Conservation (phyloP, 1,140 invertebrate species). For the Macrostomum lignano region DNA sequence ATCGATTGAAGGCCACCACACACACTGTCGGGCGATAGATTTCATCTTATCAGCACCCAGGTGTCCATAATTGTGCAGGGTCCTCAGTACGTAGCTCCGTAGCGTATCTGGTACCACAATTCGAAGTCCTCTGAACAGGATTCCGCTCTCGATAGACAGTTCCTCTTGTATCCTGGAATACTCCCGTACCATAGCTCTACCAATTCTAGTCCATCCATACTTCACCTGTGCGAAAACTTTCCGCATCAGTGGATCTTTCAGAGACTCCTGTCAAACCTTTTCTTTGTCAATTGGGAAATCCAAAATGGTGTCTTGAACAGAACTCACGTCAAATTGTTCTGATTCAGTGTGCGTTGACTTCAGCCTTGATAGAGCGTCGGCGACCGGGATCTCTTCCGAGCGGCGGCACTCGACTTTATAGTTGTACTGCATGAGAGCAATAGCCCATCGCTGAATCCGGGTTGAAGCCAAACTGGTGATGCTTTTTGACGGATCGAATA, state of each 20-base stretch:
- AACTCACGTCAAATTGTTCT: too few species aligned
- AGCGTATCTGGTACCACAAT: conserved; percentile 24
- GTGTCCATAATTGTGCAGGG: conserved; percentile 30
- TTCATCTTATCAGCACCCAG: conserved; percentile 31
- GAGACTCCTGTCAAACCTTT: too few species aligned
- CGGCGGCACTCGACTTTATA: conserved; percentile 11
- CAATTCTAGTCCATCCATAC: too few species aligned
- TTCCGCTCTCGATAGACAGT: too few species aligned
- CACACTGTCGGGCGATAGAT: conserved; percentile 22
- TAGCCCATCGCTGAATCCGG: conserved; percentile 12
- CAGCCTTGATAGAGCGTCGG: too few species aligned
- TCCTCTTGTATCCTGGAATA: too few species aligned
- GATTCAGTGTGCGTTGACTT: too few species aligned
- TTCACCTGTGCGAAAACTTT: too few species aligned
- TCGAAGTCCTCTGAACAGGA: conserved; percentile 14
- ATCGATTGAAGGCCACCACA: conserved; percentile 30
- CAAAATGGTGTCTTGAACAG: too few species aligned
- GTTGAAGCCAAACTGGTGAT: conserved; percentile 11
- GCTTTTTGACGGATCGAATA: conserved; percentile 22
- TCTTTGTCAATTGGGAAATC: too few species aligned
- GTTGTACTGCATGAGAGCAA: conserved; percentile 10
- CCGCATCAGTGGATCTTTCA: too few species aligned
- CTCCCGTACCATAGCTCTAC: too few species aligned
- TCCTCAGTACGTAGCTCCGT: conserved; percentile 13
- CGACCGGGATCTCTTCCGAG: conserved; percentile 7